phyloP scores from a whole-genome alignment of 2,113 vertebrate genomes.

The Onychorhynchus coronatus region DNA sequence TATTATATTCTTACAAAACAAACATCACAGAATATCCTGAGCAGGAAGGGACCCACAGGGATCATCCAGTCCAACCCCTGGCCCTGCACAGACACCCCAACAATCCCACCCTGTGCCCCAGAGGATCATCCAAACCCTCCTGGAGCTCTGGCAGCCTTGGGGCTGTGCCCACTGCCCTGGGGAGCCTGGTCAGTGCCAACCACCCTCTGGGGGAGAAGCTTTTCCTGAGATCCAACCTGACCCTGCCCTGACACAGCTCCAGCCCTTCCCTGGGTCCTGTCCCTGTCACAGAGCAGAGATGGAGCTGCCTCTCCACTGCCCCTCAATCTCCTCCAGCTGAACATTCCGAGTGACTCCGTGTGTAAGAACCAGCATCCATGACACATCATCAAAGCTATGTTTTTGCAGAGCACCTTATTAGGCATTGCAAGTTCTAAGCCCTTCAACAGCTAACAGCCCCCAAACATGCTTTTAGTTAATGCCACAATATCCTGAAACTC shows the following conservation, averaged over 20 bases:
- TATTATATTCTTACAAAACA: neutral
- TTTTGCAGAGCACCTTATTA: neutral
- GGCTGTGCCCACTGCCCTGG: neutral
- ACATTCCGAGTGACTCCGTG: neutral
- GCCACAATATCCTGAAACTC: neutral
- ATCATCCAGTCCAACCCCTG: neutral
- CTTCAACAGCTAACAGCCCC: neutral
- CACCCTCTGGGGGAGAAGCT: neutral
- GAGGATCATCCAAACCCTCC: neutral
- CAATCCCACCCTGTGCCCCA: neutral
- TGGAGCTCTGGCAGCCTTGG: neutral
- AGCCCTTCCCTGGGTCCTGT: neutral
- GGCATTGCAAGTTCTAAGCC: neutral
- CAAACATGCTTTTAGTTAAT: neutral
- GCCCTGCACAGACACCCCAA: neutral
- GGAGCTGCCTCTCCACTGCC: neutral
- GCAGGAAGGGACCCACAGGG: neutral
- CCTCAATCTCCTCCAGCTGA: neutral
- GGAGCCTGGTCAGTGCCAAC: neutral
- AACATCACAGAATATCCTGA: neutral
- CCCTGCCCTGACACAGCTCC: neutral
- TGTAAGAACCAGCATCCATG: neutral
- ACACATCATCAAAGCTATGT: neutral
- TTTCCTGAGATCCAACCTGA: neutral
- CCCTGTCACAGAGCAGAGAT: neutral